Conservation (phyloP, 2,888 invertebrate genomes). For the Pseudanteris insignis region DNA sequence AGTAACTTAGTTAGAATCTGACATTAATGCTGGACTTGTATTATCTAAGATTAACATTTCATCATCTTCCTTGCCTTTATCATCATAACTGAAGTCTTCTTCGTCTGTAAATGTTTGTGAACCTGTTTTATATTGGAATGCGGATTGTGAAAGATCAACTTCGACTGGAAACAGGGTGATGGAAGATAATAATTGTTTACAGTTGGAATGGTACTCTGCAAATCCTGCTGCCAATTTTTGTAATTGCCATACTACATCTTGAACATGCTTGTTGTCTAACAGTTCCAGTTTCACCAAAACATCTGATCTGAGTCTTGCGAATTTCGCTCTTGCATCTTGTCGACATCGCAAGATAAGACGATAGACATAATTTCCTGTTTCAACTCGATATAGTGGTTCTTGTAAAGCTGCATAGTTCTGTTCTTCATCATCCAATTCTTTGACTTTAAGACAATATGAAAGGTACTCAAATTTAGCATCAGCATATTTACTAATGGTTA, state of each 20-base stretch:
- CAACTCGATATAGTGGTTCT: constrained; percentile 96
- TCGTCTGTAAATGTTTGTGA: constrained; percentile 53
- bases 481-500: constrained; percentile 97
- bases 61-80: constrained; percentile 43
- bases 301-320: constrained; percentile 85
- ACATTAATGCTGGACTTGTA: constrained; percentile 44
- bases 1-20: constrained; percentile 29
- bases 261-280: constrained; percentile 97
- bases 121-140: constrained; percentile 86
- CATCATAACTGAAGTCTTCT: constrained; percentile 50
- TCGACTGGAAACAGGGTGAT: constrained; percentile 92
- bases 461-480: constrained; percentile 99
- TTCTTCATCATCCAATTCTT: constrained; percentile 99
- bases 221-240: constrained; percentile 86
- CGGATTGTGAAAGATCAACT: constrained; percentile 90
- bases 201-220: constrained; percentile 78
- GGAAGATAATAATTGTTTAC: constrained; percentile 79
- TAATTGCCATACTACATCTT: constrained; percentile 89
- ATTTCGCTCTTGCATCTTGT: constrained; percentile 89
- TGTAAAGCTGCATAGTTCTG: constrained; percentile 91
- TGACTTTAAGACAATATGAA: constrained; percentile 98
- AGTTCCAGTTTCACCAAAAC: constrained; percentile 97
- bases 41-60: constrained; percentile 50
- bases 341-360: constrained; percentile 94
- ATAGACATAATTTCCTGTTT: constrained; percentile 99